phyloP scores from a whole-genome alignment of 2,797 vertebrate species.

The Monodelphis domestica region DNA sequence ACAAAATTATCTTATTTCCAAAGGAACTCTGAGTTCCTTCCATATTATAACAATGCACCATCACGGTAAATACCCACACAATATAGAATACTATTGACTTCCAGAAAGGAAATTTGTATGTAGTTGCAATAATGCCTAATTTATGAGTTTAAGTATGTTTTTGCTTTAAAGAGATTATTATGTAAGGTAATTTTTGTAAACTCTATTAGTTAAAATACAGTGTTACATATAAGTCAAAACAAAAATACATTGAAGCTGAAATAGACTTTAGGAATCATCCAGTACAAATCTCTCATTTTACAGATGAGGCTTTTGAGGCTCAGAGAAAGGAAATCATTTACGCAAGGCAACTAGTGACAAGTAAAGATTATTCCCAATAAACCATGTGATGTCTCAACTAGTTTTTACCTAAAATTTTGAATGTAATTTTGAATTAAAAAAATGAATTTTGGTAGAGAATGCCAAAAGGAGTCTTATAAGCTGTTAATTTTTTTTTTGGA shows the following conservation, averaged over 20 bases:
- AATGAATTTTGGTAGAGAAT: background rate
- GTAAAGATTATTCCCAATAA: background rate
- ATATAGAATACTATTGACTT: conserved; percentile 31
- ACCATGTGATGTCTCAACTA: background rate
- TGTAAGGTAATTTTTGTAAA: background rate
- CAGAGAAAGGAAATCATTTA: background rate
- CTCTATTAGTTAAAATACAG: background rate
- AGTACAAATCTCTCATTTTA: conserved; percentile 10
- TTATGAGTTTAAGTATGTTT: conserved; percentile 11
- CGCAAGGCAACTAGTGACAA: background rate
- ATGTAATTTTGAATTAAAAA: conserved; percentile 34
- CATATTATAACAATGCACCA: conserved; percentile 38
- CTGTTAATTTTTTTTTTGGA: background rate
- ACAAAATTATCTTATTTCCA: conserved; percentile 62
- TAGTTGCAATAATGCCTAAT: conserved; percentile 11
- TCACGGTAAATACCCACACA: conserved; percentile 43
- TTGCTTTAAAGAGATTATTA: conserved; percentile 19
- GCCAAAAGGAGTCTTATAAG: background rate
- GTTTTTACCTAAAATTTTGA: conserved; percentile 23
- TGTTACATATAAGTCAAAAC: background rate
- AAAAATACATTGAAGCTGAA: background rate
- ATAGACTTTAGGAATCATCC: background rate
- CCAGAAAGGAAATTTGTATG: conserved; percentile 37
- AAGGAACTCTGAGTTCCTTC: conserved; percentile 60
- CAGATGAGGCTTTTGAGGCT: background rate